These are phyloP conservation scores for Limonius californicus DNA, from an alignment of 1,140 invertebrate species.

Conservation along the genomic window DNA sequence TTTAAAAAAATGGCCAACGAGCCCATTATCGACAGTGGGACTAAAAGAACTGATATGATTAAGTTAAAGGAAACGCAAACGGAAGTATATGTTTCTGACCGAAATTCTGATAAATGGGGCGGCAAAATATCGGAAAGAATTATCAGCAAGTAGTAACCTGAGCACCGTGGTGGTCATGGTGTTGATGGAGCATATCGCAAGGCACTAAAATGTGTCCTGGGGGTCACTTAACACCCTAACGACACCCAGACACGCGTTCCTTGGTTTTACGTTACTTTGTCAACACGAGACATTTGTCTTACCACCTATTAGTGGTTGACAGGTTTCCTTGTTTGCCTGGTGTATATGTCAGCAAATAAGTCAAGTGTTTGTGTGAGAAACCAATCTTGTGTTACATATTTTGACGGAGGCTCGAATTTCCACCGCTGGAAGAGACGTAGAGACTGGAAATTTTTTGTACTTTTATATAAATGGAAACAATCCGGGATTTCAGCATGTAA, in stretches of 20 bases:
- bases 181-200: constrained; percentile 2
- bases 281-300: constrained; percentile 30
- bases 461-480: background rate
- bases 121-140: constrained; percentile 10
- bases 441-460: background rate
- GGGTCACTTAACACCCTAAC: constrained; percentile 17
- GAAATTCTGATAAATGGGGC: too few species aligned
- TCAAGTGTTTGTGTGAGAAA: constrained; percentile 6
- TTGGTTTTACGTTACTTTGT: constrained; percentile 27
- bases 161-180: background rate
- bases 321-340: constrained; percentile 18
- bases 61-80: too few species aligned
- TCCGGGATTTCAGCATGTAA: background rate
- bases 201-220: constrained; percentile 12
- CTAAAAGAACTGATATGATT: too few species aligned
- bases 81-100: too few species aligned
- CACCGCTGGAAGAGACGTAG: background rate
- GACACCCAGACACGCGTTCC: constrained; percentile 16
- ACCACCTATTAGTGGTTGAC: constrained; percentile 25
- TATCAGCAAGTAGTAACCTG: background rate
- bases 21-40: too few species aligned
- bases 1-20: too few species aligned
- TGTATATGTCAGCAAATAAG: constrained; percentile 6
- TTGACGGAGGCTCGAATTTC: background rate
- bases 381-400: constrained; percentile 8